Base-by-base conservation (phyloP, 2,113 vertebrate genomes). In the Ciconia boyciana region DNA sequence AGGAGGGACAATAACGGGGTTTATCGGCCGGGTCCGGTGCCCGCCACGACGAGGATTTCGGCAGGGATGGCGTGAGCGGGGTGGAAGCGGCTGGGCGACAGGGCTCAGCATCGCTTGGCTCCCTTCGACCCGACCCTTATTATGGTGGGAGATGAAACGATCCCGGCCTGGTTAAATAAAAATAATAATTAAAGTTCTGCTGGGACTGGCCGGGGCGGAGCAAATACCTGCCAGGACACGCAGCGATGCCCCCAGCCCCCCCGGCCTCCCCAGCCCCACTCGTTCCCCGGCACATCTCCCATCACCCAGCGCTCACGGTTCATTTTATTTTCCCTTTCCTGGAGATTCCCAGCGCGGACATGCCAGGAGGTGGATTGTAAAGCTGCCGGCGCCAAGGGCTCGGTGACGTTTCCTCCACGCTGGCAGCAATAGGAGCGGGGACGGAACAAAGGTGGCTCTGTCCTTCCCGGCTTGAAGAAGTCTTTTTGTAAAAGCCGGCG, bases 1-100 rank as follows among this genome's bases (percentile, higher is more conserved):
- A 2, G 39, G 39, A 61, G 24, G 70, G 39, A 44, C 60, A 58
- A 39, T 51, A 31, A 15, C 0, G 7, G 51, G 69, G 51, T 65
- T 49, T 49, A 11, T 36, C 4, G 1, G 13, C 46, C 3, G 4
- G 19, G 31, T 17, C 52, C 2, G 9, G 51, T 12, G 10, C 46
- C n/a, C 4, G 16, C 78, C 3, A 3, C 4, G 3, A 11, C 1
- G 10, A 31, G 61, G 78, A 24, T 66, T 68, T 44, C 2, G 1
- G 32, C 39, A 5, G 61, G 52, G 61, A 36, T 1, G 4, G 18
- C 1, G 15, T 2, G 51, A 65, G 26, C 1, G 2, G 31, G n/a
- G 20, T 28, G 44, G 36, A 61, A 51, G 36, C 1, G 4, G 34
- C 36, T 1, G 22, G 39, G 54, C 6, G 5, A 28, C 6, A 10